Conservation (phyloP, 2,797 vertebrate genomes). For the Linurgus olivaceus region DNA sequence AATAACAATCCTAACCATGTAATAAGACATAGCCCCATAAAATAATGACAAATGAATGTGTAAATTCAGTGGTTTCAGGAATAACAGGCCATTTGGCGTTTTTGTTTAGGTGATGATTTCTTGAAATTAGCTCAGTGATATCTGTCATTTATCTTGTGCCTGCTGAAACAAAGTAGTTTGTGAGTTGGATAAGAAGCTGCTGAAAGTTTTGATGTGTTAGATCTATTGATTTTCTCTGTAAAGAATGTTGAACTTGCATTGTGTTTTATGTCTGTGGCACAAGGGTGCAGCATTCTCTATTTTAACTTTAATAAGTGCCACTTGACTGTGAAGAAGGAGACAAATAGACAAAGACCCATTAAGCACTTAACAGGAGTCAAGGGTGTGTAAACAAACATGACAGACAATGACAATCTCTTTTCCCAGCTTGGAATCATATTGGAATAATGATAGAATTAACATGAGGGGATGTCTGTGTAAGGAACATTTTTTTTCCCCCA, state of each 20-base stretch:
- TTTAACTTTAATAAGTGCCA: neutral
- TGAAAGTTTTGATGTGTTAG: slow-evolving; percentile 19
- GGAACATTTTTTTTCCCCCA: neutral
- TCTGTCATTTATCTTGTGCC: slow-evolving; percentile 16
- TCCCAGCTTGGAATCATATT: neutral
- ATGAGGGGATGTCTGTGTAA: neutral
- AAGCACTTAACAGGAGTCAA: neutral
- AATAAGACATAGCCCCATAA: neutral
- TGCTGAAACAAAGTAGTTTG: neutral
- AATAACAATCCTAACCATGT: neutral
- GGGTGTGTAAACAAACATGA: neutral
- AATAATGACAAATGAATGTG: neutral
- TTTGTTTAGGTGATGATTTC: neutral
- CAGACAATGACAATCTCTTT: neutral
- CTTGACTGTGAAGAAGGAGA: neutral
- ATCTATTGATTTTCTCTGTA: slow-evolving; percentile 23
- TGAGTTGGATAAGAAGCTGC: slow-evolving; percentile 9
- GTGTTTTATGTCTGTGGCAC: neutral
- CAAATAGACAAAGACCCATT: neutral
- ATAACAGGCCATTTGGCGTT: neutral
- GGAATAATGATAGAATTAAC: neutral
- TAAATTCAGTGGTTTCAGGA: neutral
- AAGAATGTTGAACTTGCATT: slow-evolving; percentile 20
- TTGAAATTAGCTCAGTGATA: neutral
- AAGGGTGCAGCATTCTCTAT: neutral